These are phyloP conservation scores for Aphelenchoides avenae DNA, from an alignment of 1,140 invertebrate genomes.

Conservation along the genomic window DNA sequence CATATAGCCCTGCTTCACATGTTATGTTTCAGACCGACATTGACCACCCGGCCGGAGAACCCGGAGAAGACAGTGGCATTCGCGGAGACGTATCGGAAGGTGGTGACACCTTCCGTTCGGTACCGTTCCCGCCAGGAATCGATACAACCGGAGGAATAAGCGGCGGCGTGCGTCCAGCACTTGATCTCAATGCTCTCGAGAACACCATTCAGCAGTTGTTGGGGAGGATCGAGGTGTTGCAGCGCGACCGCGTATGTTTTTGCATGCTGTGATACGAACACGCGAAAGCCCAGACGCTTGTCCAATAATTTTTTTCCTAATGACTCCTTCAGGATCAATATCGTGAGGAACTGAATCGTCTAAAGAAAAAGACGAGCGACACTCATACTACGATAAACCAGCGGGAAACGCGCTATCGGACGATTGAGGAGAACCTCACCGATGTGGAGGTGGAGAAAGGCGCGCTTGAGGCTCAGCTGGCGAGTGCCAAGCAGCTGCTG, in stretches of 20 bases:
- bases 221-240: constrained; percentile 48
- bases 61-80: constrained; percentile 10
- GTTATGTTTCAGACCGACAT: no score
- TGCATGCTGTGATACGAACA: constrained; percentile 18
- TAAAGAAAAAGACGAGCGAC: constrained; percentile 54
- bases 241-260: constrained; percentile 46
- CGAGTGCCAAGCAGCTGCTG: constrained; percentile 53
- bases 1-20: no score
- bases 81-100: constrained; percentile 13
- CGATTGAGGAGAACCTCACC: constrained; percentile 54
- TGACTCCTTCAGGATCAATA: constrained; percentile 49
- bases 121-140: constrained; percentile 46
- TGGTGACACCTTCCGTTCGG: constrained; percentile 35
- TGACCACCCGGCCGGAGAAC: neutral
- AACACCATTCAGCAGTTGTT: constrained; percentile 47
- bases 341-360: constrained; percentile 54
- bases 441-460: constrained; percentile 55
- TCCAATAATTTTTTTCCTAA: constrained; percentile 25
- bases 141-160: constrained; percentile 37
- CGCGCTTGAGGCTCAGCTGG: constrained; percentile 48
- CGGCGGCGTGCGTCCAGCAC: constrained; percentile 27
- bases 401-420: constrained; percentile 52
- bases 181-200: constrained; percentile 39
- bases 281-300: neutral
- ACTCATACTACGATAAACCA: constrained; percentile 54